Percentiles rank a stretch among this genome's conserved stretches.
phyloP scores from a whole-genome alignment of 2,797 vertebrate genomes.

The Ceyx erithaca region DNA sequence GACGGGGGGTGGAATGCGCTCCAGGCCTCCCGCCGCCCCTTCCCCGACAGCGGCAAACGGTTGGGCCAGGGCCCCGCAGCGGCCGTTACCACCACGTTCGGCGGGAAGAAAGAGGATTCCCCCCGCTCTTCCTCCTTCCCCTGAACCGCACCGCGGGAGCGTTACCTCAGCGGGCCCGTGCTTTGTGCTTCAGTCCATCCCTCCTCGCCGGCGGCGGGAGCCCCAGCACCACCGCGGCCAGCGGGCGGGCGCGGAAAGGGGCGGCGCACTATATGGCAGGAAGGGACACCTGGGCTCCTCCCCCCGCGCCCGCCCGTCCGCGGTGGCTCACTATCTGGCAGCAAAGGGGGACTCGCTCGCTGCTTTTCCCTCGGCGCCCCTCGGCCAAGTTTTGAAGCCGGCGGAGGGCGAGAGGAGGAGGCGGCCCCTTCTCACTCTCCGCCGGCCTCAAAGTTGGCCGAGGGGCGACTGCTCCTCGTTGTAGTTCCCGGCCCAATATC shows the following conservation, averaged over 20 bases:
- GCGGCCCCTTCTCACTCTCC: no score
- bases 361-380: neutral
- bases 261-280: constrained; percentile 52
- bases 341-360: neutral
- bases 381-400: neutral
- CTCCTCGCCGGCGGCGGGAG: constrained; percentile 14
- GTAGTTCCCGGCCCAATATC: neutral
- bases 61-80: no score
- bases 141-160: neutral
- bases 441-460: neutral
- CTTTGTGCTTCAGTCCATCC: constrained; percentile 55
- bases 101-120: neutral
- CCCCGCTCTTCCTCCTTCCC: no score
- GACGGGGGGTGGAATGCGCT: neutral
- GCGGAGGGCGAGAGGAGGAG: no score
- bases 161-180: constrained; percentile 51
- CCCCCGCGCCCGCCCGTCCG: neutral
- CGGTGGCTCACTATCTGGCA: neutral
- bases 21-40: neutral
- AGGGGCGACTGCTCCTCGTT: neutral
- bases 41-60: neutral
- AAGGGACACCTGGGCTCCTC: constrained; percentile 56
- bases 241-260: constrained; percentile 2
- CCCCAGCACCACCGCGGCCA: constrained; percentile 38
- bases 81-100: neutral